phyloP scores from a whole-genome alignment of 2,888 invertebrate species.

The Mesorhabditis spiculigera region DNA sequence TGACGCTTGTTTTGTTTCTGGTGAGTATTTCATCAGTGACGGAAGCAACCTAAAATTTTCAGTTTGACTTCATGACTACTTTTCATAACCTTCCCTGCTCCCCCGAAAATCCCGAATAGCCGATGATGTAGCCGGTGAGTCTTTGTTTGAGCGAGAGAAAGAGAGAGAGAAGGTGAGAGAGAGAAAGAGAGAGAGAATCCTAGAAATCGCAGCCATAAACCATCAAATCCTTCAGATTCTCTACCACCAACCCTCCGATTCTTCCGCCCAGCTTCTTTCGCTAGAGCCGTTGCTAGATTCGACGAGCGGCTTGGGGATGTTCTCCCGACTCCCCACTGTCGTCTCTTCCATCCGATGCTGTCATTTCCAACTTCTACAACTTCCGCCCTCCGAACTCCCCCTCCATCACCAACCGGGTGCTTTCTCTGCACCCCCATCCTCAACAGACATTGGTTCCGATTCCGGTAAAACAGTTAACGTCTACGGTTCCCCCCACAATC shows the following conservation, averaged over 20 bases:
- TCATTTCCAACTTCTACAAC: background rate
- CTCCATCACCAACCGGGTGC: slow-evolving; percentile 5
- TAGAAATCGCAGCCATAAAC: background rate
- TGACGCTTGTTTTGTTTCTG: no score
- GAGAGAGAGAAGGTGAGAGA: no score
- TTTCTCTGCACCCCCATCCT: background rate
- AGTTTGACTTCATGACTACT: no score
- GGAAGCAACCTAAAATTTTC: no score
- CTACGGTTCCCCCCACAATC: background rate
- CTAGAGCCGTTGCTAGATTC: slow-evolving; percentile 2
- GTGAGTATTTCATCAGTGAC: no score
- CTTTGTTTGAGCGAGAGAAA: no score
- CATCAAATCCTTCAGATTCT: background rate
- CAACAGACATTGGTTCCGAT: slow-evolving; percentile 4
- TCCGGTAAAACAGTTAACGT: background rate
- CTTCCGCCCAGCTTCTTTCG: background rate
- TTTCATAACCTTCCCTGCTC: no score
- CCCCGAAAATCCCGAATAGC: no score
- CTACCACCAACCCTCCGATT: background rate
- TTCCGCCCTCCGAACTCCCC: slow-evolving; percentile 1
- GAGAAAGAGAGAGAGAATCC: background rate
- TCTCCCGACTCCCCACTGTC: background rate
- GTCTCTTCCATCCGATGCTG: background rate
- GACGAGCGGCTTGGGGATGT: no score
- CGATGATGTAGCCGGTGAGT: no score